Evolutionary conservation across 2,888 invertebrate genomes (phyloP).

Genomic region (Tipula lateralis): DNA sequence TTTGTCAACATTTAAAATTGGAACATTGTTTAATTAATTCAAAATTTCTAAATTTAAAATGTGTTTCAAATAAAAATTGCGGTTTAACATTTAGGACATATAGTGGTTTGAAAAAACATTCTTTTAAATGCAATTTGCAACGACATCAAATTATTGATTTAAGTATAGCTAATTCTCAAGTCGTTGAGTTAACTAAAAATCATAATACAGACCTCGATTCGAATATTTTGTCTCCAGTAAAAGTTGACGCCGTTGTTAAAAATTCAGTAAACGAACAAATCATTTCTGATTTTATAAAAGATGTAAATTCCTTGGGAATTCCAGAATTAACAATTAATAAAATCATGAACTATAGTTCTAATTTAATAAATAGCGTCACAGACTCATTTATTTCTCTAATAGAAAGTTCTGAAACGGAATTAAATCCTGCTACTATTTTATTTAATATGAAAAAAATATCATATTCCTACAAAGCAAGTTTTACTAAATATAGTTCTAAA

Average conservation of each 20-base stretch:
- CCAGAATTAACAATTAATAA: too few relatives aligned
- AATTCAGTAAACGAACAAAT: neutral
- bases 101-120: conserved; percentile 30
- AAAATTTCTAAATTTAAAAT: too few relatives aligned
- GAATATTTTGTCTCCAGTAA: too few relatives aligned
- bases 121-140: conserved; percentile 6
- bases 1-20: conserved; percentile 27
- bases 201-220: too few relatives aligned
- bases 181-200: neutral
- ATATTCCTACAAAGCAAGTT: neutral
- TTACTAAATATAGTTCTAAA: neutral
- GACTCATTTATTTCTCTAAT: neutral
- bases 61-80: too few relatives aligned
- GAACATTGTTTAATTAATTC: conserved; percentile 25
- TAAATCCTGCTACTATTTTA: neutral
- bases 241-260: conserved; percentile 19
- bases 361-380: conserved; percentile 28
- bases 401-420: too few relatives aligned
- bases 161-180: neutral
- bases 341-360: conserved; percentile 28
- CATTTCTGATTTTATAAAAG: too few relatives aligned
- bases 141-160: neutral
- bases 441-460: neutral
- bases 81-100: conserved; percentile 29
- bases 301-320: too few relatives aligned